A percentile compares a stretch with the other conserved stretches of the same genome.
Evolutionary conservation across 1,140 invertebrate genomes (phyloP).

Genomic region (Procambarus virginalis): DNA sequence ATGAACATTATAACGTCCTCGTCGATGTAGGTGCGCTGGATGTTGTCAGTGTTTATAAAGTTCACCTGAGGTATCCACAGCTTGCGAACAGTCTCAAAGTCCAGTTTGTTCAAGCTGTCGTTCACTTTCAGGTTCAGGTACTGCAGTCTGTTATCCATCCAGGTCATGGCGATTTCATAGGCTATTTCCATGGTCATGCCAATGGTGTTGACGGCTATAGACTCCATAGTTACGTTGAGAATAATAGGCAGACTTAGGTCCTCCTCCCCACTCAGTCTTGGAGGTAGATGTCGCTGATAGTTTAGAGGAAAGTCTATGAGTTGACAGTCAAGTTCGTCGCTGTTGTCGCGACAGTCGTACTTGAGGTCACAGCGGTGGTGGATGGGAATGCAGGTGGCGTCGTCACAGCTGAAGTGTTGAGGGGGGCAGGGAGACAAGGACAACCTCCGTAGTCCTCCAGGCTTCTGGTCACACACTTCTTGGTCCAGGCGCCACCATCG

Average conservation of each 20-base stretch:
- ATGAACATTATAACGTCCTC: constrained; percentile 44
- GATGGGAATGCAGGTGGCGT: constrained; percentile 50
- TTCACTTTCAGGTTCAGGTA: constrained; percentile 59
- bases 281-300: constrained; percentile 62
- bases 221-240: constrained; percentile 32
- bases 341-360: constrained; percentile 76
- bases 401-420: constrained; percentile 48
- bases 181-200: constrained; percentile 48
- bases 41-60: constrained; percentile 51
- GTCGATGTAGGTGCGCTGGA: constrained; percentile 42
- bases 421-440: constrained; percentile 26
- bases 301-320: constrained; percentile 43
- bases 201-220: constrained; percentile 36
- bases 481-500: constrained; percentile 30
- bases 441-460: constrained; percentile 31
- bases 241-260: constrained; percentile 29
- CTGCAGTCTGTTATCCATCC: constrained; percentile 37
- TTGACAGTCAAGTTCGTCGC: constrained; percentile 82
- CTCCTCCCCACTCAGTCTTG: constrained; percentile 36
- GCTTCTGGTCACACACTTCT: constrained; percentile 38
- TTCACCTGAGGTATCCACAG: constrained; percentile 51
- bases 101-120: constrained; percentile 36
- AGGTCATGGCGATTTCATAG: constrained; percentile 44
- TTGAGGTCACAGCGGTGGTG: constrained; percentile 57
- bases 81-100: constrained; percentile 9